Conservation (phyloP, 2,888 invertebrate genomes). For the Lithophane semibrunnea region DNA sequence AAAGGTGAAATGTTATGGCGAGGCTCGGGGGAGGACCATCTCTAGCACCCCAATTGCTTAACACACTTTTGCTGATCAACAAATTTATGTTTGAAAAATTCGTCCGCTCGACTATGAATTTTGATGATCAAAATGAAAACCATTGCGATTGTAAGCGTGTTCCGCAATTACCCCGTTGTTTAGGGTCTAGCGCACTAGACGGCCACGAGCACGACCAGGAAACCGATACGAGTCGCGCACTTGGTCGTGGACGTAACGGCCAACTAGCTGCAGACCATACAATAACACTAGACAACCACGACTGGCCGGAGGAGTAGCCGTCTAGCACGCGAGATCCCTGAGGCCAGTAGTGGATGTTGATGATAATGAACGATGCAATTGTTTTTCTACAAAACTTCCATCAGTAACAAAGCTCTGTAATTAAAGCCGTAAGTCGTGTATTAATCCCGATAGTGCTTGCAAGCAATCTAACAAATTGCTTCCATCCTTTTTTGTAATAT, state of each 20-base stretch:
- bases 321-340: too few species aligned
- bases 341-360: neutral
- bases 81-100: neutral
- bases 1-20: neutral
- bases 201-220: too few species aligned
- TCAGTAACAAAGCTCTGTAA: neutral
- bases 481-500: constrained; percentile 26
- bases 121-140: neutral
- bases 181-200: too few species aligned
- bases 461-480: constrained; percentile 43
- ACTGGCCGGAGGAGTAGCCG: too few species aligned
- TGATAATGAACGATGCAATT: neutral
- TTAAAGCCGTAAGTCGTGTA: neutral
- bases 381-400: neutral
- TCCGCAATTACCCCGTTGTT: neutral
- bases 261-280: too few species aligned
- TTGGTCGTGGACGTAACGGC: too few species aligned
- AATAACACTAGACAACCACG: too few species aligned
- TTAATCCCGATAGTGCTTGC: constrained; percentile 31
- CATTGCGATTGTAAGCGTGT: neutral
- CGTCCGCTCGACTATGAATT: neutral
- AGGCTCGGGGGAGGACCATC: neutral
- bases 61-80: neutral
- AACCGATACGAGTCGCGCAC: too few species aligned
- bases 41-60: too few species aligned